Conservation (phyloP, 2,113 vertebrate genomes). For the Okapia johnstoni region DNA sequence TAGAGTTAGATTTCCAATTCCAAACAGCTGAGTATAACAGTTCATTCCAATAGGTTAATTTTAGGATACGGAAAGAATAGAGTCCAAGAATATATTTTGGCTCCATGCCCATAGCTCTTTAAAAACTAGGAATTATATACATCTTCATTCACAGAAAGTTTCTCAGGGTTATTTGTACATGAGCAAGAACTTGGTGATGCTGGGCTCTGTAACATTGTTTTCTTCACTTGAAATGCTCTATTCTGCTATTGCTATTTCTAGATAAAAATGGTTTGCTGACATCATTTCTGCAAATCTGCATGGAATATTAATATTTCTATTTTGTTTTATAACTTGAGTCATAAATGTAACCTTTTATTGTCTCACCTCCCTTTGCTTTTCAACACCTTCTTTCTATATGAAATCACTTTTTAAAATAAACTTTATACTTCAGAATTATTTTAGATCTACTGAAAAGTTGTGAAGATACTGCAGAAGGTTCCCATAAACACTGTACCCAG, state of each 20-base stretch:
- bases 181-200: background rate
- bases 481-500: background rate
- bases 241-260: background rate
- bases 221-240: background rate
- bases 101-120: background rate
- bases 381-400: background rate
- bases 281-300: background rate
- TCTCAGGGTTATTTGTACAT: background rate
- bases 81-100: background rate
- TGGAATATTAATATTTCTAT: background rate
- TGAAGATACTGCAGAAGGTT: background rate
- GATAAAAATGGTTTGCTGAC: background rate
- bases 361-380: background rate
- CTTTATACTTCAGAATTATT: background rate
- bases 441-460: background rate
- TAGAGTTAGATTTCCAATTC: background rate
- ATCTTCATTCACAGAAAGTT: background rate
- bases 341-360: background rate
- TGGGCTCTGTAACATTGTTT: background rate
- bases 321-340: background rate
- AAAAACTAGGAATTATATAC: background rate
- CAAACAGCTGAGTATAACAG: background rate
- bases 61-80: background rate
- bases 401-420: background rate
- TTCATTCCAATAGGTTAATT: background rate